phyloP scores from a whole-genome alignment of 2,888 invertebrate species.

The Synanthedon tipuliformis region DNA sequence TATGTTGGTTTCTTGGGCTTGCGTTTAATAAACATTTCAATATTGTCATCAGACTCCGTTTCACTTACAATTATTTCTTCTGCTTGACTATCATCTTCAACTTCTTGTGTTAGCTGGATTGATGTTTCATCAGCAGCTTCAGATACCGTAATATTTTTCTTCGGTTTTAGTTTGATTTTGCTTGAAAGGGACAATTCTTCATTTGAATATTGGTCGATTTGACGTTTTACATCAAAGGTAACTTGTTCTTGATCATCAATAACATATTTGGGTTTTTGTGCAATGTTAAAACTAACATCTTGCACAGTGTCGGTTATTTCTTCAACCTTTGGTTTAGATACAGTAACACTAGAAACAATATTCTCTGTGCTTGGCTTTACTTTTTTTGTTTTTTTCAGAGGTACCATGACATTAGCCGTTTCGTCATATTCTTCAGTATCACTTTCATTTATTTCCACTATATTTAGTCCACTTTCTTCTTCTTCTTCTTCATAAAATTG shows the following conservation, averaged over 20 bases:
- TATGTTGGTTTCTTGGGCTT: conserved; percentile 66
- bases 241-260: conserved; percentile 77
- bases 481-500: conserved; percentile 67
- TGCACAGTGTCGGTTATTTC: conserved; percentile 63
- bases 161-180: conserved; percentile 76
- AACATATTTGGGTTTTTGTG: conserved; percentile 74
- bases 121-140: conserved; percentile 79
- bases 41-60: conserved; percentile 70
- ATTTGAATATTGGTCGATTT: conserved; percentile 67
- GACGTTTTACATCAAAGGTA: conserved; percentile 49
- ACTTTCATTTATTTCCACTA: conserved; percentile 60
- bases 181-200: conserved; percentile 80
- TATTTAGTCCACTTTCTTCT: conserved; percentile 56
- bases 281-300: conserved; percentile 76
- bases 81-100: conserved; percentile 72
- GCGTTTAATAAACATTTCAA: conserved; percentile 60
- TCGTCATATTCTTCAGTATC: conserved; percentile 55
- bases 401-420: conserved; percentile 40
- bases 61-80: conserved; percentile 77
- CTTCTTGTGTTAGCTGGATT: conserved; percentile 74
- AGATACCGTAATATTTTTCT: conserved; percentile 70
- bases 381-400: conserved; percentile 48
- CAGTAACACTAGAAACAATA: conserved; percentile 41
- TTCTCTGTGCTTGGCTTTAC: conserved; percentile 53
- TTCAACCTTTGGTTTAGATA: conserved; percentile 35